These are phyloP conservation scores for Drosophila lini DNA, from an alignment of 1,140 invertebrate genomes.

Conservation along the genomic window DNA sequence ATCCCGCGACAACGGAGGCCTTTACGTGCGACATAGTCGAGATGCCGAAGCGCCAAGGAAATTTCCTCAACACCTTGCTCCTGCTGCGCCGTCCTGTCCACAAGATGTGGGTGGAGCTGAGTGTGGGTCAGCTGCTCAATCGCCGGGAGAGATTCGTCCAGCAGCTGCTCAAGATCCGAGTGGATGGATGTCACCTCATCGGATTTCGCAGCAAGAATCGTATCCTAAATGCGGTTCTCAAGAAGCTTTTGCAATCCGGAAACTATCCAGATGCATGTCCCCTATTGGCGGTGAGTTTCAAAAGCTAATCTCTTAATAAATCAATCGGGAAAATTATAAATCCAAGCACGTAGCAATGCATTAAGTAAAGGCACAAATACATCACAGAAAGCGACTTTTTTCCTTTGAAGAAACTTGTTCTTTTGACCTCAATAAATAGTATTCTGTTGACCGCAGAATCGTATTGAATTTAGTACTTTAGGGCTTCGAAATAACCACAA, in stretches of 20 bases:
- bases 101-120: constrained; percentile 43
- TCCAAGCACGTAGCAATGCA: constrained; percentile 16
- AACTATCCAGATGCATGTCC: constrained; percentile 56
- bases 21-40: constrained; percentile 46
- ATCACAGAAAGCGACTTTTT: neutral
- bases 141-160: constrained; percentile 11
- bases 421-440: neutral
- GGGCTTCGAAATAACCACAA: constrained; percentile 11
- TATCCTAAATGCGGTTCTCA: constrained; percentile 44
- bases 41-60: constrained; percentile 46
- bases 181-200: constrained; percentile 45
- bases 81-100: constrained; percentile 14
- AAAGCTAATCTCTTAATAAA: neutral
- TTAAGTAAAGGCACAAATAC: neutral
- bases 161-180: constrained; percentile 41
- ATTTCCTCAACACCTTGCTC: constrained; percentile 45
- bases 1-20: constrained; percentile 15
- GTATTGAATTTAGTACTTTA: constrained; percentile 10
- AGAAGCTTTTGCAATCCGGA: constrained; percentile 43
- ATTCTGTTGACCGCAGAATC: neutral
- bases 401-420: neutral
- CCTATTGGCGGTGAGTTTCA: constrained; percentile 39
- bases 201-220: constrained; percentile 43
- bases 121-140: constrained; percentile 25
- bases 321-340: neutral